Evolutionary conservation across 2,113 vertebrate species (phyloP).

Genomic region (Paradisaea rubra): DNA sequence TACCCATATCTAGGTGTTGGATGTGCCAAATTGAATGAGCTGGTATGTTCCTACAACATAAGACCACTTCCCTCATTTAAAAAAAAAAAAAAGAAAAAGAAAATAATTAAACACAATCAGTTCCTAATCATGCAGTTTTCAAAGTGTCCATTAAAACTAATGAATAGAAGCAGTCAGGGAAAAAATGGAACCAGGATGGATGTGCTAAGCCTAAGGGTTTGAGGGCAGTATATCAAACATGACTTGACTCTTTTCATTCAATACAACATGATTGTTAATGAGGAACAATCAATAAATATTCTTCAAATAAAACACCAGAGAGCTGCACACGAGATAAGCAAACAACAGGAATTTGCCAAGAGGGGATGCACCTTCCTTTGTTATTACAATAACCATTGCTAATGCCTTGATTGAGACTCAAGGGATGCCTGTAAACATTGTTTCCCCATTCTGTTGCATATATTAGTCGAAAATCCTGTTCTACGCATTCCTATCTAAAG

Average conservation of each 20-base stretch:
- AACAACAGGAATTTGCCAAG: not conserved
- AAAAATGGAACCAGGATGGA: not conserved
- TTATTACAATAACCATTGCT: not conserved
- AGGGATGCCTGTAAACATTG: not conserved
- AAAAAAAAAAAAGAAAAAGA: not conserved
- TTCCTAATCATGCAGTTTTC: not conserved
- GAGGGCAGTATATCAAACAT: slow-evolving; percentile 13
- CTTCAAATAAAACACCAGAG: not conserved
- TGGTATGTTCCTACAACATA: not conserved
- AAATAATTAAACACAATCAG: not conserved
- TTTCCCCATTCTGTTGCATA: not conserved
- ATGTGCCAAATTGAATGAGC: not conserved
- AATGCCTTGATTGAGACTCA: not conserved
- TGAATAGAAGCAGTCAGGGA: not conserved
- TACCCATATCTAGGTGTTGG: not conserved
- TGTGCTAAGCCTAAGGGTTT: not conserved
- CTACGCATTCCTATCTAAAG: not conserved
- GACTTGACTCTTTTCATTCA: not conserved
- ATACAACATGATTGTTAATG: not conserved
- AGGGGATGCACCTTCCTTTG: not conserved
- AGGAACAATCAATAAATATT: slow-evolving; percentile 16
- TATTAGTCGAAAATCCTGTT: not conserved
- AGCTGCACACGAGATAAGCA: not conserved
- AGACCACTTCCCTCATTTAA: not conserved
- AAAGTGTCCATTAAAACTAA: not conserved